These are phyloP conservation scores for Stigmatopora argus DNA, from an alignment of 2,113 vertebrate species.

Conservation along the genomic window DNA sequence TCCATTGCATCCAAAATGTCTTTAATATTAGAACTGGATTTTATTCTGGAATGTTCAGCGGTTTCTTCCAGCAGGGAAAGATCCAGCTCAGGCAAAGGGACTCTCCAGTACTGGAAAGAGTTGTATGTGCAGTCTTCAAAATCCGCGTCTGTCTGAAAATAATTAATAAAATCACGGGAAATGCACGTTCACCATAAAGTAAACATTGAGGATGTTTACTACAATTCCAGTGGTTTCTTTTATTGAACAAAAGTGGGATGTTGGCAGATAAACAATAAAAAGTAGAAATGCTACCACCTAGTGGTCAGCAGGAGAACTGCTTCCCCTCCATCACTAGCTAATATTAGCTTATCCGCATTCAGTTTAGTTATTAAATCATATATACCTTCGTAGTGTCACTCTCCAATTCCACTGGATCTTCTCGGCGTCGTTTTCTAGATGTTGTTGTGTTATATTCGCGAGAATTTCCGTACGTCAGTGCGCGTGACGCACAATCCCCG, in stretches of 20 bases:
- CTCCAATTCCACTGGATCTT: conserved; percentile 3
- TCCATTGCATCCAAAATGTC: conserved; percentile 78
- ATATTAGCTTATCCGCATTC: rapidly evolving
- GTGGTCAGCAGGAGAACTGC: conserved; percentile 17
- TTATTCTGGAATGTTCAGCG: conserved; percentile 6
- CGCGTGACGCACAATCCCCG: neutral
- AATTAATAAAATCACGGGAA: neutral
- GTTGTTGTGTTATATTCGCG: conserved; percentile 3
- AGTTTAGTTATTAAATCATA: neutral
- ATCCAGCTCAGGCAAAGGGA: conserved; percentile 79
- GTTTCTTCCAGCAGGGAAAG: conserved; percentile 75
- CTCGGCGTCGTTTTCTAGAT: conserved; percentile 37
- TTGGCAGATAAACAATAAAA: neutral
- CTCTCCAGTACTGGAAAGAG: conserved; percentile 88
- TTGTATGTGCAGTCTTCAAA: conserved; percentile 79
- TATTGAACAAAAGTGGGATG: neutral
- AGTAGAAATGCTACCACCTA: conserved; percentile 29
- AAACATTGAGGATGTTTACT: neutral
- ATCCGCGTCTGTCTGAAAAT: conserved; percentile 31
- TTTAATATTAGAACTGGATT: conserved; percentile 38
- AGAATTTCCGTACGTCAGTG: conserved; percentile 19
- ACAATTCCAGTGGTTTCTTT: neutral
- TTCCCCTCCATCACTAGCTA: too few species aligned
- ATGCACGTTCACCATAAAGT: neutral
- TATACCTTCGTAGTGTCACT: rapidly evolving